Base-by-base conservation (phyloP, 2,888 invertebrate species). In the Oxycera nigricornis region DNA sequence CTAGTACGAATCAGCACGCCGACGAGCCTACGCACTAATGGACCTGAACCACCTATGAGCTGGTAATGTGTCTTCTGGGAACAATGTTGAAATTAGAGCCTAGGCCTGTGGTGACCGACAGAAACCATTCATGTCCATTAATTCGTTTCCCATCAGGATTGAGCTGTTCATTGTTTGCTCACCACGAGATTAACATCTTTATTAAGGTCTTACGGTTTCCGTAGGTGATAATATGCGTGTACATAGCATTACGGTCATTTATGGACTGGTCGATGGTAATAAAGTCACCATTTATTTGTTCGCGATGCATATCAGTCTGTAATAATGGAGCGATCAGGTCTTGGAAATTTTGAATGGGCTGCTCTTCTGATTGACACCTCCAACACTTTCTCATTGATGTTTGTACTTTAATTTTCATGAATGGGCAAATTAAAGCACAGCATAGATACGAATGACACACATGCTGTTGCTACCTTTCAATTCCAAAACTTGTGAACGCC, bases 31-130 rank as follows among this genome's bases (percentile, higher is more conserved):
- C 52, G 4, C 70, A 52, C 14, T 30, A 52, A 55, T 70, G 55
- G 31, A 11, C 22, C 30, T 24, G 2, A n/a, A 30, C 68, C 35
- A 35, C 11, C 50, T 55, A 14, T n/a, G 30, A 30, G 50, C 52
- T 26, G n/a, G 14, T 52, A 68, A 68, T 52, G 50, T 68, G 68
- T 31, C 55, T 31, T 70, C 30, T 70, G 55, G 70, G 55, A 70
- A 70, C 52, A 70, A 52, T 70, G 39, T 70, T 31, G 31, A 70
- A 70, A 70, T 70, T 70, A 70, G 70, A 70, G 55, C 55, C 68
- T 20, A 22, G 2, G 39, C 24, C 39, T 24, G 39, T 67, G 26
- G 6, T 17, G 70, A 22, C 70, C 55, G 35, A 41, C 26, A 41
- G 41, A 41, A 65, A 55, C 46, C 26, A 70, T 50, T 50, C 50